Evolutionary conservation across 2,888 invertebrate genomes (phyloP), one percentile per base, ranked within the genome.

Genomic region (Lutraria lutraria): DNA sequence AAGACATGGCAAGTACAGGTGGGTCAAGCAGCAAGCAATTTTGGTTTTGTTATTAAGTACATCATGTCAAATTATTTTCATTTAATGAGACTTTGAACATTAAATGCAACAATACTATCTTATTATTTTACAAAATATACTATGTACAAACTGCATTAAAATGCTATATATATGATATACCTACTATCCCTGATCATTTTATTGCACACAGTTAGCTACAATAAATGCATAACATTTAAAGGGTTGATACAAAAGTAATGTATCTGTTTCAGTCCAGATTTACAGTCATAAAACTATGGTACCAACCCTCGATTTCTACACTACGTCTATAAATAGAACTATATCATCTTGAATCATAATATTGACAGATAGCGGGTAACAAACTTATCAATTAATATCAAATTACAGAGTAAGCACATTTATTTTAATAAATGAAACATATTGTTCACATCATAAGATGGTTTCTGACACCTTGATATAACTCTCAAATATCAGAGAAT

Each of bases 141-240:
- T 68, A 68, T 25, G 25, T 68, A 68, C 34, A 16, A 19, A 76
- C 76, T 13, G 31, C 72, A 29, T 29, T 31, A 19, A 68, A 25
- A 68, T 25, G 16, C 31, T 34, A 25, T 31, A 15, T 31, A 16
- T 29, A 72, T 31, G 31, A 8, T 29, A n/a, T 16, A 31, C 34
- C 25, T 25, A n/a, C 19, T 13, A 16, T 76, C 76, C 76, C 76
- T 76, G 76, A 76, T 76, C 76, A 0, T 68, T 34, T 16, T 76
- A 76, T 76, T 76, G 76, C 76, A 76, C 63, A n/a, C 76, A 31
- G 76, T 76, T 76, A 31, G 34, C 76, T 76, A 31, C 4, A 34
- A 76, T 76, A 76, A 76, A 76, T 76, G 76, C 76, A 76, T 34
- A 76, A 76, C 76, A 76, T 31, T 3, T 76, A 16, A 25, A 76